A percentile compares a stretch with the other conserved stretches of the same genome.
These are phyloP conservation scores for Poecile atricapillus DNA, from an alignment of 2,113 vertebrate genomes.

Conservation along the genomic window DNA sequence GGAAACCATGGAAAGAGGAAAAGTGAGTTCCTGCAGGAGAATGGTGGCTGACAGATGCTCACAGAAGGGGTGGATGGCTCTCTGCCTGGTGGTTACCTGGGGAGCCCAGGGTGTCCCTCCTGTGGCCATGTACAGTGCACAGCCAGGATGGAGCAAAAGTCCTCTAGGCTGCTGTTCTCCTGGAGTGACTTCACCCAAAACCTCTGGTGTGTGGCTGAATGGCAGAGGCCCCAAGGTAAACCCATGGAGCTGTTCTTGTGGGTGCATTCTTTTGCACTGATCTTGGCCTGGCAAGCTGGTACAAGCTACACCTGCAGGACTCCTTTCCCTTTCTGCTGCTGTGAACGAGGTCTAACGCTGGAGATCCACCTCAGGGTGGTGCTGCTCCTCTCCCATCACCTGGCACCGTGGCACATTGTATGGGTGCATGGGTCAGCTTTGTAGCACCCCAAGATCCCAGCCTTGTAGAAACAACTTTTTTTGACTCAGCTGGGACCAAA, in stretches of 20 bases:
- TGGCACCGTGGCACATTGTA: background rate
- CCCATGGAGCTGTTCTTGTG: background rate
- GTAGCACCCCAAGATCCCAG: background rate
- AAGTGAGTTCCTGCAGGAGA: background rate
- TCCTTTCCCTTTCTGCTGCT: background rate
- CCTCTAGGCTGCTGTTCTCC: background rate
- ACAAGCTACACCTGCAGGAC: constrained; percentile 14
- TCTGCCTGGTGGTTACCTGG: background rate
- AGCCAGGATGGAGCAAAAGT: background rate
- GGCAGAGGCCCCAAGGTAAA: background rate
- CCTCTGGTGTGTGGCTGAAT: background rate
- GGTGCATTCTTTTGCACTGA: background rate
- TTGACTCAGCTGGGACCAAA: background rate
- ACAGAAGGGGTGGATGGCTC: background rate
- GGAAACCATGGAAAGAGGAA: background rate
- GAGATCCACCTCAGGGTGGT: background rate
- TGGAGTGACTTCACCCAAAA: background rate
- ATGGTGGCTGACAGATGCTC: accelerated
- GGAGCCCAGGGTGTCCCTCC: background rate
- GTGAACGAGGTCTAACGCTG: background rate
- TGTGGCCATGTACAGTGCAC: accelerated
- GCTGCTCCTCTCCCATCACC: background rate
- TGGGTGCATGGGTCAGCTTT: background rate
- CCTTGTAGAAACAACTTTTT: background rate
- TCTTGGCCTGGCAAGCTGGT: constrained; percentile 32